These are phyloP conservation scores for Sciurus vulgaris DNA, from an alignment of 2,797 vertebrate genomes.

Conservation along the genomic window DNA sequence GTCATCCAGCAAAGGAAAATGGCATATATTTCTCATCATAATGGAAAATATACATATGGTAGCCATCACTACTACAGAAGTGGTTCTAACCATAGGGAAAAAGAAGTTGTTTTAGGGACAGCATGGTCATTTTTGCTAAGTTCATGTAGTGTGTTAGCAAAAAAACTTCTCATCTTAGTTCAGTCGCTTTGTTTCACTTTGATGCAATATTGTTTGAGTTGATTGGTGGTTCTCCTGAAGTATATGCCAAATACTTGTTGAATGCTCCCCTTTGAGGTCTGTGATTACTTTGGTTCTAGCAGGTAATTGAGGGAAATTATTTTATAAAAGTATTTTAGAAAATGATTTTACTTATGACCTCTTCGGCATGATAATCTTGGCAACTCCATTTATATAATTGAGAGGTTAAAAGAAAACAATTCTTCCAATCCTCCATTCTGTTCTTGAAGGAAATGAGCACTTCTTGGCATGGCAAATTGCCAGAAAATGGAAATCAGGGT, in stretches of 20 bases:
- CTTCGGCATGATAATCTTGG: slow-evolving; percentile 36
- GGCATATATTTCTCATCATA: not conserved
- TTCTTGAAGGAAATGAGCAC: not conserved
- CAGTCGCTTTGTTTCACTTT: slow-evolving; percentile 41
- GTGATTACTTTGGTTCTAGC: slow-evolving; percentile 61
- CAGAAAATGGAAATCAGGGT: slow-evolving; percentile 8
- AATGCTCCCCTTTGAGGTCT: slow-evolving; percentile 56
- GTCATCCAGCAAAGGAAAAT: not conserved
- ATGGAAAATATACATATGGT: not conserved
- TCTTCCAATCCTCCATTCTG: not conserved
- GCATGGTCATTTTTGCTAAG: not conserved
- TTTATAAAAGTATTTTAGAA: slow-evolving; percentile 69
- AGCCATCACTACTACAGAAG: not conserved
- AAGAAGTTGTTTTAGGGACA: slow-evolving; percentile 22
- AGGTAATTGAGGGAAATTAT: slow-evolving; percentile 69
- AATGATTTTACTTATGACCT: slow-evolving; percentile 56
- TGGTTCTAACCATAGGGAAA: not conserved
- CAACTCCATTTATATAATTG: slow-evolving; percentile 1
- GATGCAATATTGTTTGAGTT: not conserved
- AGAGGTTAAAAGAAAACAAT: slow-evolving; percentile 52
- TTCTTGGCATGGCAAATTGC: not conserved
- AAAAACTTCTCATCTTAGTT: slow-evolving; percentile 19
- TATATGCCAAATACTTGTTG: slow-evolving; percentile 33
- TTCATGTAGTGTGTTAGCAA: not conserved
- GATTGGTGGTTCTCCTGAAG: slow-evolving; percentile 45